These are phyloP conservation scores for Porites rus DNA, from an alignment of 92 coral and sea anemone genomes.

Conservation along the genomic window DNA sequence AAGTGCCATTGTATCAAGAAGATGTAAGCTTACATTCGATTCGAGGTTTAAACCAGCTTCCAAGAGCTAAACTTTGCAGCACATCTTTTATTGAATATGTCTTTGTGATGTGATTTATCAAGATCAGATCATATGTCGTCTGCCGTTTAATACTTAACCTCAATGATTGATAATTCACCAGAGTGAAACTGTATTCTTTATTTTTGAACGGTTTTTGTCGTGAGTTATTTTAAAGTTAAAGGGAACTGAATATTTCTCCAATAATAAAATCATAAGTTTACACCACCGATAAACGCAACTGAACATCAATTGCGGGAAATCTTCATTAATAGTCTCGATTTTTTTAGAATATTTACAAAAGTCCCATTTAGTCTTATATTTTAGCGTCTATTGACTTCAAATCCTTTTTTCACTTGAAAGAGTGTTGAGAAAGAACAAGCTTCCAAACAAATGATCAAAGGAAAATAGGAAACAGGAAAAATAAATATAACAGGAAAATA, in stretches of 20 bases:
- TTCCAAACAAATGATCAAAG: background rate
- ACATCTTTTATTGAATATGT: conserved; percentile 16
- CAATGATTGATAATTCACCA: background rate
- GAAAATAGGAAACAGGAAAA: background rate
- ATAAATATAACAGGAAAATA: no score
- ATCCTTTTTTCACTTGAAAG: background rate
- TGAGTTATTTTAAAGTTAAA: no score
- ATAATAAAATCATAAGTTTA: background rate
- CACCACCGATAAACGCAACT: background rate
- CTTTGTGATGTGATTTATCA: conserved; percentile 28
- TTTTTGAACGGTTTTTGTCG: background rate
- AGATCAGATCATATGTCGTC: conserved; percentile 8
- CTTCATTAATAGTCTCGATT: background rate
- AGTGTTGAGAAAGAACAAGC: background rate
- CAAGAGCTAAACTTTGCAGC: background rate
- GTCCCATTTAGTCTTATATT: background rate
- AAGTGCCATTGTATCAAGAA: background rate
- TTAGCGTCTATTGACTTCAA: background rate
- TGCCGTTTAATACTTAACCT: background rate
- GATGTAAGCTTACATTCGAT: background rate
- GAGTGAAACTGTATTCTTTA: background rate
- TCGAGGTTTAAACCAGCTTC: background rate
- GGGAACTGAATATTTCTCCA: no score
- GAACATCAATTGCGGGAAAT: background rate
- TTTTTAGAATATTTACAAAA: no score